phyloP scores from a whole-genome alignment of 2,888 invertebrate species.

The Leucoma salicis region DNA sequence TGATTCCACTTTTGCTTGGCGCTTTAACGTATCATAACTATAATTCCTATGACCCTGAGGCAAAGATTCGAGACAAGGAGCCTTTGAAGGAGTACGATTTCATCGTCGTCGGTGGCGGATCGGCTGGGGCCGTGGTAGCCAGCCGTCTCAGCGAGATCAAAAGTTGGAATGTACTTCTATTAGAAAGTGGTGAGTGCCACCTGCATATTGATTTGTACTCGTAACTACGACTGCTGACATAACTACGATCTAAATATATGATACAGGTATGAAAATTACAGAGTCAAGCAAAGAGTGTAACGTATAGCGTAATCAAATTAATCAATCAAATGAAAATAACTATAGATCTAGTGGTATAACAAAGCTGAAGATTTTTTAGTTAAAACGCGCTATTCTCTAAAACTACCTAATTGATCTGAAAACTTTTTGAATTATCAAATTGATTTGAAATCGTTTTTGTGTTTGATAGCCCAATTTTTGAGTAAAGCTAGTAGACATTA shows the following conservation, averaged over 20 bases:
- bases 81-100: slow-evolving; percentile 92
- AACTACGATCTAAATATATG: slow-evolving; percentile 5
- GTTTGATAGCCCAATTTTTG: too few relatives aligned
- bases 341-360: too few relatives aligned
- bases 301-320: slow-evolving; percentile 4
- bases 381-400: too few relatives aligned
- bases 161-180: slow-evolving; percentile 88
- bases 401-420: too few relatives aligned
- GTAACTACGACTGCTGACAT: slow-evolving; percentile 4
- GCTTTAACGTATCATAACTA: slow-evolving; percentile 91
- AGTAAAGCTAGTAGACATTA: too few relatives aligned
- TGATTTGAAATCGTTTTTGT: too few relatives aligned
- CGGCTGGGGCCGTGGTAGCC: slow-evolving; percentile 94
- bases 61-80: slow-evolving; percentile 86
- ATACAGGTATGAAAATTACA: slow-evolving; percentile 5
- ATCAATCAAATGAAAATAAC: slow-evolving; percentile 3
- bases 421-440: too few relatives aligned
- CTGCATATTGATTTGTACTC: neutral
- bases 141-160: slow-evolving; percentile 89
- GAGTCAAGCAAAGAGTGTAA: neutral
- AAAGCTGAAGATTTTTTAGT: too few relatives aligned
- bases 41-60: slow-evolving; percentile 91
- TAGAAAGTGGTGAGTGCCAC: slow-evolving; percentile 85
- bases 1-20: slow-evolving; percentile 91
- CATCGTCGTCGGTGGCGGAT: slow-evolving; percentile 92